Base-by-base conservation (phyloP, 2,888 invertebrate species). In the Podabrus alpinus region DNA sequence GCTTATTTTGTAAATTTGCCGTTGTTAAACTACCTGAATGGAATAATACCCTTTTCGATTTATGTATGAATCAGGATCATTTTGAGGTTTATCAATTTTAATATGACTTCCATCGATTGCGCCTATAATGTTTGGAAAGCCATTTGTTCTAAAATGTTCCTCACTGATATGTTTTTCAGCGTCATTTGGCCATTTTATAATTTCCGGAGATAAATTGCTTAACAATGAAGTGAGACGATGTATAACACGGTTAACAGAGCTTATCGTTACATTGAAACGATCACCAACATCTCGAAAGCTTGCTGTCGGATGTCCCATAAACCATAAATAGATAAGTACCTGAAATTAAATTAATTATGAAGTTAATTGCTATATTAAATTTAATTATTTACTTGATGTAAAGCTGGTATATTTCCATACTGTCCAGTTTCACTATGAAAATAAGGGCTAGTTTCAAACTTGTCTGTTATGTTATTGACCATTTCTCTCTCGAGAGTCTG, bases 21-120 rank as follows among this genome's bases (percentile, higher is more conserved):
- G n/a, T n/a, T n/a, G n/a, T n/a, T n/a, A n/a, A n/a, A n/a, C n/a
- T n/a, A n/a, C n/a, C 69, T 73, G 17, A 59, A 21, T 68, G 10
- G 71, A 74, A 64, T 69, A 68, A 45, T 71, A 74, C n/a, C 66
- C 66, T 71, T 74, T 74, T 15, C 74, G 59, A 29, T 74, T n/a
- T n/a, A n/a, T n/a, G n/a, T n/a, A n/a, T n/a, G n/a, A n/a, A n/a
- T n/a, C n/a, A n/a, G n/a, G n/a, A 62, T 69, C 17, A n/a, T 68
- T 11, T 16, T 19, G 66, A 19, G 19, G n/a, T 3, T 16, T 60
- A 16, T 25, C 67, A 29, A 67, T 67, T 24, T 16, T 59, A 7
- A 70, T 24, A 15, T 70, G 70, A 15, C 21, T 25, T 13, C 72
- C 72, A 59, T 66, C 60, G 3, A 72, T 72, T 10, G 59, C 64